Base-by-base conservation (phyloP, 2,888 invertebrate genomes). In the Lamellibrachia columna region DNA sequence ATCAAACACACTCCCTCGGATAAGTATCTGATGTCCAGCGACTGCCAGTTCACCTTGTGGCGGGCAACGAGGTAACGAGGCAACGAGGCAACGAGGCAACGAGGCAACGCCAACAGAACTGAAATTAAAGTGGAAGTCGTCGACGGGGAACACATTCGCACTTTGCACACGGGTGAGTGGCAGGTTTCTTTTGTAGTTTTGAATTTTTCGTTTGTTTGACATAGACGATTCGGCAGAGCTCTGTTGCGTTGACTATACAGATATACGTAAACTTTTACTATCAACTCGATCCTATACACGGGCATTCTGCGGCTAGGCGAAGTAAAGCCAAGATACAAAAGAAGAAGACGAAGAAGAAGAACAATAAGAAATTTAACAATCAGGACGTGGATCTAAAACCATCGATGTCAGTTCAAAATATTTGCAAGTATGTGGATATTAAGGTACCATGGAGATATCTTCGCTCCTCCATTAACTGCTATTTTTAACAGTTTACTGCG, bases 1-100 rank as follows among this genome's bases (percentile, higher is more conserved):
- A 75, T 75, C 75, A 75, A 75, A 75, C 75, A 75, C 75, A 75
- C 75, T 22, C 22, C 75, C n/a, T n/a, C 75, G 75, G 75, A 75
- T 75, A 75, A 15, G 15, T 75, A 75, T 75, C 75, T 22, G 75
- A 22, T 22, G 3, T 11, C 22, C 15, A 75, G 75, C 75, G 75
- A 75, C 75, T 22, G 22, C 15, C 15, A 40, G 40, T 40, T 40
- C 40, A 40, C 40, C 40, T 40, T 40, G 40, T 40, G 75, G 75
- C 22, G 75, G 15, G n/a, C 75, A 15, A n/a, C 75, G 75, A 22
- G 22, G 22, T 4, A 75, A 15, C 75, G 75, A 22, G 22, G 22
- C 22, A 40, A 40, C 40, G 40, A 40, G 40, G 1, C 40, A 40
- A 40, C 40, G 40, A 40, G 40, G 22, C 75, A 6, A 75, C 75